Conservation (phyloP, 2,797 vertebrate species). For the Pseudomugil tenellus region DNA sequence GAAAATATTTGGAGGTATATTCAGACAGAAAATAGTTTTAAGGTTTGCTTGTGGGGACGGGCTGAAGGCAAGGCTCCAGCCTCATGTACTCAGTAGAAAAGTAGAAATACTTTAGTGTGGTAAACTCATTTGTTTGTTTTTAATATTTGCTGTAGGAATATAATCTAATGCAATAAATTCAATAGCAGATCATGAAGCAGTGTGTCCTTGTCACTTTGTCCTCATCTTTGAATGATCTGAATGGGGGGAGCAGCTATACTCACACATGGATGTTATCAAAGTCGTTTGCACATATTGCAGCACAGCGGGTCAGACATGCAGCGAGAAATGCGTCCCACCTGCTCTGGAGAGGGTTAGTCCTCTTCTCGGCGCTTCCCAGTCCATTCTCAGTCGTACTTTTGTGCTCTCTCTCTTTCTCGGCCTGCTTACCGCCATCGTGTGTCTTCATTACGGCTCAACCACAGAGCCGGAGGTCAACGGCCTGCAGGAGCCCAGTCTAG, state of each 20-base stretch:
- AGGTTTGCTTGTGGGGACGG: constrained; percentile 80
- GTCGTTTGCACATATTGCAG: neutral
- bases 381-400: constrained; percentile 76
- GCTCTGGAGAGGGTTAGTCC: neutral
- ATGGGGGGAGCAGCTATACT: constrained; percentile 2
- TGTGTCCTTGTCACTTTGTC: constrained; percentile 78
- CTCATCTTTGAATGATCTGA: constrained; percentile 12
- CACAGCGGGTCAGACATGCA: neutral
- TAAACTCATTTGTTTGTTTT: constrained; percentile 50
- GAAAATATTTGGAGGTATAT: neutral
- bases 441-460: constrained; percentile 27
- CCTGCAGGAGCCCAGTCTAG: constrained; percentile 89
- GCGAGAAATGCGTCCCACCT: constrained; percentile 21
- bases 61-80: constrained; percentile 81
- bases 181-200: constrained; percentile 57
- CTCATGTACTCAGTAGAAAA: constrained; percentile 42
- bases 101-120: constrained; percentile 49
- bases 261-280: neutral
- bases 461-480: constrained; percentile 88
- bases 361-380: too few relatives aligned
- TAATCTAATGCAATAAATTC: constrained; percentile 75
- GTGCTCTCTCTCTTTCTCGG: constrained; percentile 69
- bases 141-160: constrained; percentile 66
- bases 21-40: constrained; percentile 47
- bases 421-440: constrained; percentile 29